Conservation (phyloP, 2,888 invertebrate species). For the Allolobophora icterica region DNA sequence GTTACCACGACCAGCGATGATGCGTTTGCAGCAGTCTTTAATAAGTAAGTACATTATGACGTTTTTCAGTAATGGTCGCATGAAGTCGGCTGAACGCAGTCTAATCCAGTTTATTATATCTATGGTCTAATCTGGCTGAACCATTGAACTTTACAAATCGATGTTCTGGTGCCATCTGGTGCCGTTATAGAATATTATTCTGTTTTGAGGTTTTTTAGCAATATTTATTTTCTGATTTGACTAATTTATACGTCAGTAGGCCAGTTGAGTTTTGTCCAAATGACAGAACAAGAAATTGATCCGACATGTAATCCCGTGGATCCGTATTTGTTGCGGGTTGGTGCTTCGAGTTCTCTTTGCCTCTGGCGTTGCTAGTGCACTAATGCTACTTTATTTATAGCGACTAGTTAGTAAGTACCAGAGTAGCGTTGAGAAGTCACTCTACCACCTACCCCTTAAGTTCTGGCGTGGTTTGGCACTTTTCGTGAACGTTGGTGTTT, state of each 20-base stretch:
- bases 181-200: neutral
- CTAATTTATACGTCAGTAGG: neutral
- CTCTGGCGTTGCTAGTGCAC: neutral
- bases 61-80: neutral
- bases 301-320: conserved; percentile 60
- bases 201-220: neutral
- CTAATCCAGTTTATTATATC: no score
- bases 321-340: conserved; percentile 49
- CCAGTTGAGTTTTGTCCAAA: conserved; percentile 19
- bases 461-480: neutral
- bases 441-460: neutral
- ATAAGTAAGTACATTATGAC: neutral
- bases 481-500: neutral
- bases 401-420: neutral
- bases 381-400: neutral
- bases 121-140: no score
- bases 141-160: neutral
- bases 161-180: conserved; percentile 10
- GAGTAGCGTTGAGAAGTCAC: neutral
- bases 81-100: neutral
- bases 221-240: neutral
- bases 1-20: no score
- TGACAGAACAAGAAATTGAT: conserved; percentile 48
- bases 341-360: neutral
- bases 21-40: neutral